These are phyloP conservation scores for Corydoras sp. DNA, from an alignment of 2,113 vertebrate genomes.

Conservation along the genomic window DNA sequence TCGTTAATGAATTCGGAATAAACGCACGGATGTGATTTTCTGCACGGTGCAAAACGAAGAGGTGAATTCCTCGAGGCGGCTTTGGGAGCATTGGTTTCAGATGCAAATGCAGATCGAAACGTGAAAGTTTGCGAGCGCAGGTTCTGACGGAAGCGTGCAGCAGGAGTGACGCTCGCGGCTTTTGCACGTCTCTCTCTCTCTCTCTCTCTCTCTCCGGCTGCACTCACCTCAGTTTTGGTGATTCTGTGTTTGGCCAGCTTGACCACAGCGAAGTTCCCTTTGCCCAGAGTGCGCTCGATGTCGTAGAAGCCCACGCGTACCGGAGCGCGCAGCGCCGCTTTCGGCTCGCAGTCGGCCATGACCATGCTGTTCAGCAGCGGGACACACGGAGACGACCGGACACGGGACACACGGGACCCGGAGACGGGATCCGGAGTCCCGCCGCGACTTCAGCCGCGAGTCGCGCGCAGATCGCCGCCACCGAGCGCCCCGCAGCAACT, in stretches of 20 bases:
- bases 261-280: slow-evolving; percentile 94
- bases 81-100: too few species aligned
- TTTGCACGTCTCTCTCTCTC: too few species aligned
- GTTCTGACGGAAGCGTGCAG: too few species aligned
- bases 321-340: slow-evolving; percentile 77
- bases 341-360: slow-evolving; percentile 90
- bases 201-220: not conserved
- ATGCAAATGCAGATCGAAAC: too few species aligned
- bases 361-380: slow-evolving; percentile 77
- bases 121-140: too few species aligned
- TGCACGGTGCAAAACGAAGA: too few species aligned
- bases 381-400: slow-evolving; percentile 1
- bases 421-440: slow-evolving; percentile 32
- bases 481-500: not conserved
- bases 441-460: slow-evolving; percentile 50
- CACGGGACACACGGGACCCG: slow-evolving; percentile 32
- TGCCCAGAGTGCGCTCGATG: slow-evolving; percentile 93
- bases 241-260: slow-evolving; percentile 93
- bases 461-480: slow-evolving; percentile 47
- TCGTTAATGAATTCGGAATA: too few species aligned
- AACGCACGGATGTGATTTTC: too few species aligned
- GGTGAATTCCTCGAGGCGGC: too few species aligned
- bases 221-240: slow-evolving; percentile 93
- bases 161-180: not conserved
- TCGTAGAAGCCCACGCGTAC: slow-evolving; percentile 96